Conservation (phyloP, 2,113 vertebrate species). For the Triplophysa siluroides region DNA sequence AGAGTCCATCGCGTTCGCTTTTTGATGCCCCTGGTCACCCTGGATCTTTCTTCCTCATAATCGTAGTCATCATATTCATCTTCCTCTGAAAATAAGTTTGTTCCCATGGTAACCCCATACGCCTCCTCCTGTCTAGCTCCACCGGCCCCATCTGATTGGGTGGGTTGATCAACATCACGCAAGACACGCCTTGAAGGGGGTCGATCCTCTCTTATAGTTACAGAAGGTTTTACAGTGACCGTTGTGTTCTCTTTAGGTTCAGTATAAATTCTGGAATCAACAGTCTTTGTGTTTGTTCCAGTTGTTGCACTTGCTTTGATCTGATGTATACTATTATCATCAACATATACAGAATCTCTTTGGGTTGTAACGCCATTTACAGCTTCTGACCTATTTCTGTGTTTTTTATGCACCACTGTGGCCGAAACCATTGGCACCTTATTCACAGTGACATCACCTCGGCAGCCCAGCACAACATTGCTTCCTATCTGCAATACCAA, state of each 20-base stretch:
- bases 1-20: slow-evolving; percentile 60
- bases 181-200: neutral
- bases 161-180: slow-evolving; percentile 19
- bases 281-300: neutral
- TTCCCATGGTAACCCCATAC: slow-evolving; percentile 14
- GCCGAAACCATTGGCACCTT: slow-evolving; percentile 49
- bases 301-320: neutral
- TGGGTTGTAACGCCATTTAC: neutral
- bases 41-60: slow-evolving; percentile 13
- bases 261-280: neutral
- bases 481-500: slow-evolving; percentile 63
- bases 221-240: neutral
- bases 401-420: slow-evolving; percentile 11
- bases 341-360: neutral
- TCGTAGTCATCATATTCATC: slow-evolving; percentile 30
- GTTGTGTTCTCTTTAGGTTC: neutral
- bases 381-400: neutral
- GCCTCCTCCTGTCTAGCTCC: neutral
- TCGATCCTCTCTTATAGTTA: slow-evolving; percentile 3
- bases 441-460: slow-evolving; percentile 64
- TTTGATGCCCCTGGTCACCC: slow-evolving; percentile 50
- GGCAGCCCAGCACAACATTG: slow-evolving; percentile 66
- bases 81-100: neutral
- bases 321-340: neutral
- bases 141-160: slow-evolving; percentile 12